phyloP scores from a whole-genome alignment of 2,113 vertebrate genomes.

The Promerops cafer region DNA sequence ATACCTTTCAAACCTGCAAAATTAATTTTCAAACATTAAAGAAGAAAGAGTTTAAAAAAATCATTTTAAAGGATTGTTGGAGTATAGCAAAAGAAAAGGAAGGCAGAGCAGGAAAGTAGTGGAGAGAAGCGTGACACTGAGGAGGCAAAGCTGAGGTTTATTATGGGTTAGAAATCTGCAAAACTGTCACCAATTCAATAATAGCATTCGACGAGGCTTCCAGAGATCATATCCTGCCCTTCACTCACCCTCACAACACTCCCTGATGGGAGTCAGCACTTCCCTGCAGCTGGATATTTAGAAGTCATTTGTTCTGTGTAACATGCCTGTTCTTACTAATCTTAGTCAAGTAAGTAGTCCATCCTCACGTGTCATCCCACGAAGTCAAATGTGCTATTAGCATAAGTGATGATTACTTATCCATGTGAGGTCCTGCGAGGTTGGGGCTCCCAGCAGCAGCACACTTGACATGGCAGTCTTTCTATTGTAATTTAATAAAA shows the following conservation, averaged over 20 bases:
- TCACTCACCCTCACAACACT: slow-evolving; percentile 6
- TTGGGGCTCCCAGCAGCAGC: slow-evolving; percentile 13
- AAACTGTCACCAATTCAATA: slow-evolving; percentile 17
- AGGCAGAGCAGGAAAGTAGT: neutral
- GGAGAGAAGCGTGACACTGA: neutral
- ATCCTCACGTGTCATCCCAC: slow-evolving; percentile 43
- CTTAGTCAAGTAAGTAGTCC: slow-evolving; percentile 47
- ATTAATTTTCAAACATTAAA: neutral
- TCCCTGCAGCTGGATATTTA: slow-evolving; percentile 21
- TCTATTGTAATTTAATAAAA: slow-evolving; percentile 41
- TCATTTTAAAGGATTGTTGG: neutral
- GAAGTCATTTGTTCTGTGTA: slow-evolving; percentile 32
- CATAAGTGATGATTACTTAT: slow-evolving; percentile 57
- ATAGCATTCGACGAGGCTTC: neutral
- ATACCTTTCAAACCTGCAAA: neutral
- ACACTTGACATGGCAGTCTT: neutral
- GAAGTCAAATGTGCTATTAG: slow-evolving; percentile 48
- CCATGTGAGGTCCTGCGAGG: slow-evolving; percentile 25
- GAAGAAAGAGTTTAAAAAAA: neutral
- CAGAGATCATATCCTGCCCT: slow-evolving; percentile 26
- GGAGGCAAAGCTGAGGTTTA: neutral
- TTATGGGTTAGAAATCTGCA: slow-evolving; percentile 8
- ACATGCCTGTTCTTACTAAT: slow-evolving; percentile 37
- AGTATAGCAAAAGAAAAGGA: neutral
- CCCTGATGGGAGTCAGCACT: slow-evolving; percentile 14